Percentiles rank a stretch among this genome's conserved stretches.
phyloP scores from a whole-genome alignment of 2,888 invertebrate genomes.

The Ormia ochracea region DNA sequence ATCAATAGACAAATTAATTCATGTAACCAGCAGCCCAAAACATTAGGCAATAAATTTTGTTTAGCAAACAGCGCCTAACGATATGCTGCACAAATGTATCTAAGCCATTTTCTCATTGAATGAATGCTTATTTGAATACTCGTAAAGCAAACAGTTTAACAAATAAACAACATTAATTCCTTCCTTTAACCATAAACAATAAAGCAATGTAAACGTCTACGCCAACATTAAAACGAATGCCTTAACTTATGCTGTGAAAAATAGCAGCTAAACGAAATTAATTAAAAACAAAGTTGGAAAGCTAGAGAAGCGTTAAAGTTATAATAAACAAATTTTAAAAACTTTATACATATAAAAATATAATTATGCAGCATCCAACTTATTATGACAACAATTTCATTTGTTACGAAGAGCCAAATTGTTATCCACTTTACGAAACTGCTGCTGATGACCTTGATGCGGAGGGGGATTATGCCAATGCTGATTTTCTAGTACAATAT shows the following conservation, averaged over 20 bases:
- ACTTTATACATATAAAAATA: neutral
- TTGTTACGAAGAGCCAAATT: conserved; percentile 27
- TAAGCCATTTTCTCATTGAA: neutral
- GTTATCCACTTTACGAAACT: conserved; percentile 3
- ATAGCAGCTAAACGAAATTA: neutral
- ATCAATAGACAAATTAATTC: neutral
- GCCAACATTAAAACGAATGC: neutral
- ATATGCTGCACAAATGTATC: neutral
- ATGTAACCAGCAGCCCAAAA: neutral
- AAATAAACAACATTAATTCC: too few relatives aligned
- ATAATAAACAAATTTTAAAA: conserved; percentile 4
- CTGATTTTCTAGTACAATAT: conserved; percentile 14
- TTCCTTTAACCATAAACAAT: neutral
- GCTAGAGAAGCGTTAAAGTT: neutral
- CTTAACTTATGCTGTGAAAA: conserved; percentile 14
- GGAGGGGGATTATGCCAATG: conserved; percentile 33
- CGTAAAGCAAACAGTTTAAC: too few relatives aligned
- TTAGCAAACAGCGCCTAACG: neutral
- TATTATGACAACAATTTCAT: conserved; percentile 65
- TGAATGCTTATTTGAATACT: neutral
- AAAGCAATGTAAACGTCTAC: neutral
- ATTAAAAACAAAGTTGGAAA: neutral
- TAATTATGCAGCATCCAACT: conserved; percentile 68
- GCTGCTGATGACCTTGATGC: neutral
- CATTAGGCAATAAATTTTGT: conserved; percentile 16